Evolutionary conservation across 2,113 vertebrate species (phyloP), one percentile per base, ranked within the genome.

Genomic region (Sorex fumeus): DNA sequence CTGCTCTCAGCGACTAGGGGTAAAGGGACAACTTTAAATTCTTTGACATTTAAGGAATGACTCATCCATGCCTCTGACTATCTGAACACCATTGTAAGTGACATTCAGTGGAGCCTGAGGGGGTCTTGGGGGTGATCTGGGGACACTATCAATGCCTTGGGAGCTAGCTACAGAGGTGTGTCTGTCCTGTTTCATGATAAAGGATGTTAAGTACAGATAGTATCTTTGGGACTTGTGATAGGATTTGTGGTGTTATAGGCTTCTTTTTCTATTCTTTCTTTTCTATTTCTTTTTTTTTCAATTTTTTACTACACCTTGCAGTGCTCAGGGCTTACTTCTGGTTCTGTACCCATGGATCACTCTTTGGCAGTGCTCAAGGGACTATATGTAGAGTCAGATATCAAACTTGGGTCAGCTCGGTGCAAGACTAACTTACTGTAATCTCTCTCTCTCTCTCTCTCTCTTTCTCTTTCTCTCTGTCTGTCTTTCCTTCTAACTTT

Each of bases 51-150:
- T 69, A 64, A 82, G 21, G 88, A 75, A 91, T 89, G 2, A 89
- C 57, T 74, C n/a, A 69, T 77, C 23, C 8, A 78, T 21, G 27
- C 8, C 2, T 77, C 60, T 53, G 43, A 78, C 23, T 77, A 2
- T 80, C 30, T 84, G 32, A 70, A 45, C 18, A 87, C n/a, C 91
- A 72, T 45, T 83, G 30, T 43, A 84, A 72, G 60, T 82, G 84
- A 90, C 82, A 90, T 40, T 19, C 16, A 78, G 4, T 34, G 27
- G 25, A 91, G 62, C 30, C 5, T 2, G 2, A 13, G 47, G 57
- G 16, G 28, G 6, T 34, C 10, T 23, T 40, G 13, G 30, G 30
- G 62, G 1, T 28, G 40, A 4, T 25, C 12, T 43, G 32, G 40
- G 13, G 15, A 23, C 43, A 27, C 28, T 64, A 4, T 2, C 36